Percentiles rank a stretch among this genome's conserved stretches.
Conservation (phyloP, 2,888 invertebrate species). For the Leucania comma region DNA sequence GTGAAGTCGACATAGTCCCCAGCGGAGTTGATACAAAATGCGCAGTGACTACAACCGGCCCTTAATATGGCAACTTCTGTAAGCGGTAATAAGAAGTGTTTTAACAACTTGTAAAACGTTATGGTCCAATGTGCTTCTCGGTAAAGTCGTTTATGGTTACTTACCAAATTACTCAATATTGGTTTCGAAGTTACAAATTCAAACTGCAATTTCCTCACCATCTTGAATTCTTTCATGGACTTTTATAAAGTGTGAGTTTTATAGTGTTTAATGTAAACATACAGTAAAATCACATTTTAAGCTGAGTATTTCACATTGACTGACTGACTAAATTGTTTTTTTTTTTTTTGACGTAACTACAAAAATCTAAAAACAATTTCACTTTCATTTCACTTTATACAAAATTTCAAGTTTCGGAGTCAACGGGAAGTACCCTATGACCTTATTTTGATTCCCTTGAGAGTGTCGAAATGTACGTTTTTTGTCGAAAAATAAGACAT, state of each 20-base stretch:
- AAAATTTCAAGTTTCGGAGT: too few species aligned
- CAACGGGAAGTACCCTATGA: too few species aligned
- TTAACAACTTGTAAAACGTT: neutral
- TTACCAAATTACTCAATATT: neutral
- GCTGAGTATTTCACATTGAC: neutral
- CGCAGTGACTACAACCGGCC: too few species aligned
- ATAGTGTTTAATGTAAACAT: neutral
- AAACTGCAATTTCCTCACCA: neutral
- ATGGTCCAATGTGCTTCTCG: conserved; percentile 9
- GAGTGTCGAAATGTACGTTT: too few species aligned
- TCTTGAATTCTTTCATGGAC: neutral
- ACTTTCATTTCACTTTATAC: too few species aligned
- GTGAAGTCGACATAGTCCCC: too few species aligned
- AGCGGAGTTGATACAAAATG: too few species aligned
- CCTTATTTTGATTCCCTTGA: too few species aligned
- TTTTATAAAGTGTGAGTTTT: neutral
- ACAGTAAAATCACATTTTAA: neutral
- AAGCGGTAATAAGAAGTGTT: neutral
- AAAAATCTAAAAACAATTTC: too few species aligned
- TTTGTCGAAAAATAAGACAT: too few species aligned
- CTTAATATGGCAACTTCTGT: neutral
- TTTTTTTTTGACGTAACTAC: too few species aligned
- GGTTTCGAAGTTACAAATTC: neutral
- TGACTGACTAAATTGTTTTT: too few species aligned
- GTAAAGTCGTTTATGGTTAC: conserved; percentile 2